Conservation (phyloP, 2,888 invertebrate genomes). For the Plagiodera versicolora region DNA sequence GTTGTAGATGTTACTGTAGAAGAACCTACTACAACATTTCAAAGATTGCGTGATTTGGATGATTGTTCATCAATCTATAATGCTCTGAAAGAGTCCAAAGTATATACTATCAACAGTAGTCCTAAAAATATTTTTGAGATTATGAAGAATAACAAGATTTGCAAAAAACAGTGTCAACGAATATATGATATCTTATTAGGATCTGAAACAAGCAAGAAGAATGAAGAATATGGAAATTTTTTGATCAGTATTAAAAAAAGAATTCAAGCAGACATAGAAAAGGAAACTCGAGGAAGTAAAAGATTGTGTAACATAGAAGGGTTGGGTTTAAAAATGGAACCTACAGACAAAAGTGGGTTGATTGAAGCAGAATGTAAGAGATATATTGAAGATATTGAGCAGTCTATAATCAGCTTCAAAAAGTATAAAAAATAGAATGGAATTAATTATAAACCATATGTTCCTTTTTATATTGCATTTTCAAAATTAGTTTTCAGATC, state of each 20-base stretch:
- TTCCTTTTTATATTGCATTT: no score
- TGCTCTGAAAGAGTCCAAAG: constrained; percentile 25
- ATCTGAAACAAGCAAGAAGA: constrained; percentile 31
- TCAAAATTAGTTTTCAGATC: no score
- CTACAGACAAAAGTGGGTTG: constrained; percentile 23
- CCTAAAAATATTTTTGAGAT: constrained; percentile 33
- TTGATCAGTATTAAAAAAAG: constrained; percentile 35
- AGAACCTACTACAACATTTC: constrained; percentile 91
- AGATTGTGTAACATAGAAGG: constrained; percentile 31
- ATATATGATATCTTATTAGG: constrained; percentile 42
- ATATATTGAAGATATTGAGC: constrained; percentile 36
- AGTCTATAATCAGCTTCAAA: constrained; percentile 27
- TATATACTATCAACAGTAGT: constrained; percentile 20
- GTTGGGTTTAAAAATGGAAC: constrained; percentile 14
- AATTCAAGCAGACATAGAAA: constrained; percentile 30
- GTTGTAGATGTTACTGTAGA: constrained; percentile 84
- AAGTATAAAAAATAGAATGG: background rate
- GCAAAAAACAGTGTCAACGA: constrained; percentile 38
- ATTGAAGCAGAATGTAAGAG: constrained; percentile 32
- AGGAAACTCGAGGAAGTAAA: constrained; percentile 28
- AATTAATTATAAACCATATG: no score
- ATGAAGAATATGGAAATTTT: constrained; percentile 27
- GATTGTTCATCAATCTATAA: constrained; percentile 37
- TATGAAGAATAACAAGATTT: constrained; percentile 37
- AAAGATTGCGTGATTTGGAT: constrained; percentile 75